Percentiles rank a stretch among this genome's conserved stretches.
phyloP scores from a whole-genome alignment of 2,113 vertebrate species.

The Pituophis catenifer region DNA sequence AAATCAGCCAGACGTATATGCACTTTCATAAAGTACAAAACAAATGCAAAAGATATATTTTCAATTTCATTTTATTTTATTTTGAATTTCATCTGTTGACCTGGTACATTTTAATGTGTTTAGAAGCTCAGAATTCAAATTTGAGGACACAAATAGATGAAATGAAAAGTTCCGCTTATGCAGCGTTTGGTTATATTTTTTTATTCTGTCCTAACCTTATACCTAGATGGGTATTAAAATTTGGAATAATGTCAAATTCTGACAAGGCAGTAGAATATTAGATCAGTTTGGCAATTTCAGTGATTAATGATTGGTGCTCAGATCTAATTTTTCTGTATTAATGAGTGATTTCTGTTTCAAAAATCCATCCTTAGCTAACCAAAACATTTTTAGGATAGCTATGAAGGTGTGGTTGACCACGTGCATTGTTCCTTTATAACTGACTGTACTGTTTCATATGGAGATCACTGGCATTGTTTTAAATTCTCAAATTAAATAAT shows the following conservation, averaged over 20 bases:
- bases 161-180: not conserved
- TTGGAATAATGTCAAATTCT: not conserved
- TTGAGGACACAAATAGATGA: not conserved
- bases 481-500: not conserved
- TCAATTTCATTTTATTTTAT: not conserved
- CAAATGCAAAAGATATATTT: not conserved
- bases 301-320: not conserved
- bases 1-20: slow-evolving; percentile 9
- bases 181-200: not conserved
- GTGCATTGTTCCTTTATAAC: not conserved
- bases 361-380: not conserved
- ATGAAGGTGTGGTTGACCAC: too few species aligned
- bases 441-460: not conserved
- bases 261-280: not conserved
- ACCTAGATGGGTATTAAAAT: not conserved
- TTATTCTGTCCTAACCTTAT: not conserved
- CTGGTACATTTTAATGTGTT: not conserved
- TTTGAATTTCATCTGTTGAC: not conserved
- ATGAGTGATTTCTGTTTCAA: not conserved
- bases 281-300: not conserved
- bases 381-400: not conserved
- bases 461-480: not conserved
- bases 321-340: not conserved
- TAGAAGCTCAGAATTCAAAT: not conserved
- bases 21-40: not conserved